A percentile compares a stretch with the other conserved stretches of the same genome.
Conservation (phyloP, 2,113 vertebrate genomes). For the Microtus oregoni region DNA sequence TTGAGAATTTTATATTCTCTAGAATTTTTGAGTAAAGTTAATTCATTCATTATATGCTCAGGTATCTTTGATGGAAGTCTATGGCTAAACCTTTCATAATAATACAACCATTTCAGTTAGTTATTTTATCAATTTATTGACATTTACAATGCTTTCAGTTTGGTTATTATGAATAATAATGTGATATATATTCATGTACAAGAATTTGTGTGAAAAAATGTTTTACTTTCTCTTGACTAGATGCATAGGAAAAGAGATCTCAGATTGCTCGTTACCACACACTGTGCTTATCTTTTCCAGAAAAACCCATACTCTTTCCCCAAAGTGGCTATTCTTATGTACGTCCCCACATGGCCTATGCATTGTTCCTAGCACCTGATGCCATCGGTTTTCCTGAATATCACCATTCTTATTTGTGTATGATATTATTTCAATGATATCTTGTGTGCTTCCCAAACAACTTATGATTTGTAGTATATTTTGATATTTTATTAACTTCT, state of each 20-base stretch:
- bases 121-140: not conserved
- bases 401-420: not conserved
- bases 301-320: not conserved
- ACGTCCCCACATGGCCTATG: not conserved
- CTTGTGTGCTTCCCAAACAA: slow-evolving; percentile 19
- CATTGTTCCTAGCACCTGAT: not conserved
- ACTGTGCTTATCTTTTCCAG: not conserved
- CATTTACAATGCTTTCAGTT: not conserved
- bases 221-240: not conserved
- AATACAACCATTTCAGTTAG: not conserved
- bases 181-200: not conserved
- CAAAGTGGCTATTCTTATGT: not conserved
- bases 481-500: not conserved
- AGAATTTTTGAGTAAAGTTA: not conserved
- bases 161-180: not conserved
- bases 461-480: not conserved
- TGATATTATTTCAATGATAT: not conserved
- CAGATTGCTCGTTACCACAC: not conserved
- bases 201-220: not conserved
- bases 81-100: not conserved
- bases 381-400: not conserved
- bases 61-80: not conserved
- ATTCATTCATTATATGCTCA: not conserved
- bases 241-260: not conserved
- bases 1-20: not conserved